These are phyloP conservation scores for Premnoplex brunnescens DNA, from an alignment of 2,797 vertebrate genomes.

Conservation along the genomic window DNA sequence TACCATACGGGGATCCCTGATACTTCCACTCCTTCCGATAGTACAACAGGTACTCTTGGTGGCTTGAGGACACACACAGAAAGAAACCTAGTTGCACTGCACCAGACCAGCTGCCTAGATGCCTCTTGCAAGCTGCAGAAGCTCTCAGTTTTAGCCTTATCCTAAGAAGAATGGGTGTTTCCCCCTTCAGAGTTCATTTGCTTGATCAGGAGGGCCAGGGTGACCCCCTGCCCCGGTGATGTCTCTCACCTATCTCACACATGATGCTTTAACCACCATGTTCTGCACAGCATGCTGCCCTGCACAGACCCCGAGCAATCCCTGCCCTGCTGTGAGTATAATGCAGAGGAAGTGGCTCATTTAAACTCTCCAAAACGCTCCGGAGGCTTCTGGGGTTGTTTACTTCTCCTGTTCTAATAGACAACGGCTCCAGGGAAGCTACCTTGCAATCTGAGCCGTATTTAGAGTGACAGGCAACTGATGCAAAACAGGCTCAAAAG, in stretches of 20 bases:
- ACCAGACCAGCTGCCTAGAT: neutral
- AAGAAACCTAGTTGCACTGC: neutral
- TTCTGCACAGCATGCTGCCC: neutral
- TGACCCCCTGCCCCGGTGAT: neutral
- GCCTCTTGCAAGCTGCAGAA: neutral
- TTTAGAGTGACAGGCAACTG: neutral
- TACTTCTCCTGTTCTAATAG: neutral
- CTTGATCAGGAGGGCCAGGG: neutral
- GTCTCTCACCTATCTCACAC: neutral
- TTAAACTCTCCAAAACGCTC: neutral
- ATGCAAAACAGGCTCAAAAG: conserved; percentile 28
- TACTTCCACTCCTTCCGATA: neutral
- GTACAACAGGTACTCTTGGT: neutral
- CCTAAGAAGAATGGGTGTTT: neutral
- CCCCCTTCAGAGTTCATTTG: neutral
- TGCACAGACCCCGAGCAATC: neutral
- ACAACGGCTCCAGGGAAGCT: neutral
- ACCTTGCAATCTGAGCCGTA: neutral
- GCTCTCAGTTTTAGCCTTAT: neutral
- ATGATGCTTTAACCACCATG: fast-evolving
- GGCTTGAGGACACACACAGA: neutral
- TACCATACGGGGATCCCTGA: neutral
- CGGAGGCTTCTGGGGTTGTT: neutral
- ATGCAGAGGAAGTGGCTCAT: neutral
- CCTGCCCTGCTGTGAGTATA: neutral